These are phyloP conservation scores for Gerosis bhagava DNA, from an alignment of 2,888 invertebrate genomes.

Conservation along the genomic window DNA sequence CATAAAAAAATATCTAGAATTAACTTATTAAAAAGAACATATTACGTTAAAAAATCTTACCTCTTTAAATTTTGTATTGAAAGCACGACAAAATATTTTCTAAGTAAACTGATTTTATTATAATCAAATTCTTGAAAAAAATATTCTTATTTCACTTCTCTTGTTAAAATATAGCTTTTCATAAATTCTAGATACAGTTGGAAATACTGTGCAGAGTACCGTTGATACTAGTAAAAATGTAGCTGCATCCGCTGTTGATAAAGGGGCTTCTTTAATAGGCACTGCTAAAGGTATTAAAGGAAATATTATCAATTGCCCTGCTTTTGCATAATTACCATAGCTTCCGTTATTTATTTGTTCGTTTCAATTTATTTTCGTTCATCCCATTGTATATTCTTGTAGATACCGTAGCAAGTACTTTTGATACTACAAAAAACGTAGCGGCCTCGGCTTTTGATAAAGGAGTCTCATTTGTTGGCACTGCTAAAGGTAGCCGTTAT, in stretches of 20 bases:
- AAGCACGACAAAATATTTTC: too few species aligned
- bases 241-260: conserved; percentile 50
- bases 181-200: conserved; percentile 44
- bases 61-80: too few species aligned
- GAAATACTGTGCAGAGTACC: conserved; percentile 48
- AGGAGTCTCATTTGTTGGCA: conserved; percentile 45
- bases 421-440: conserved; percentile 28
- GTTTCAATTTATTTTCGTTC: conserved; percentile 1
- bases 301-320: too few species aligned
- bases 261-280: conserved; percentile 45
- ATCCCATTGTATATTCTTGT: conserved; percentile 33
- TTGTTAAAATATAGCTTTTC: background rate
- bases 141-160: conserved; percentile 1
- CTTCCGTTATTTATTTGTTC: background rate
- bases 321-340: background rate
- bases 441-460: conserved; percentile 52
- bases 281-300: conserved; percentile 50
- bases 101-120: conserved; percentile 1
- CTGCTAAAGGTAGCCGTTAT: conserved; percentile 19
- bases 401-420: conserved; percentile 53
- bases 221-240: conserved; percentile 59
- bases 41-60: background rate
- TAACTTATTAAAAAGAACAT: too few species aligned
- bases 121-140: background rate
- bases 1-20: background rate